Conservation (phyloP, 2,888 invertebrate genomes). For the Microchrysa polita region DNA sequence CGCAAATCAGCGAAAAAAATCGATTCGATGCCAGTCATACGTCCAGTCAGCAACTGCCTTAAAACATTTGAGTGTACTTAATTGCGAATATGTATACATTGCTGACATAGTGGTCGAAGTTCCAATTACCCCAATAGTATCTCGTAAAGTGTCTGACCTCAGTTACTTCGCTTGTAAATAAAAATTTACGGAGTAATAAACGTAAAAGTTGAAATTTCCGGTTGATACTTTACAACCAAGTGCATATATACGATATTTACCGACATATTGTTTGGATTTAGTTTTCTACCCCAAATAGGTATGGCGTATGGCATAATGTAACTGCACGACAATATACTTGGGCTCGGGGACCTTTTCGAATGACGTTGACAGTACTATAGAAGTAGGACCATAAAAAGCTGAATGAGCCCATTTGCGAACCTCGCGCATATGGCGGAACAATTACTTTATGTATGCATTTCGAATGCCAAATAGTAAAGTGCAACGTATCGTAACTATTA, state of each 20-base stretch:
- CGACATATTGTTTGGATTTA: slow-evolving; percentile 16
- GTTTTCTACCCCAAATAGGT: background rate
- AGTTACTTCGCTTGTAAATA: slow-evolving; percentile 28
- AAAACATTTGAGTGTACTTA: too few relatives aligned
- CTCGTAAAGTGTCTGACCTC: slow-evolving; percentile 8
- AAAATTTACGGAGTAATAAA: slow-evolving; percentile 37
- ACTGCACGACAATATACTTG: too few relatives aligned
- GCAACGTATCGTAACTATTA: slow-evolving; percentile 15
- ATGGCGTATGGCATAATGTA: background rate
- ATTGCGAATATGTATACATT: too few relatives aligned
- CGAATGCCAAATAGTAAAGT: too few relatives aligned
- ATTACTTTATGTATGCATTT: background rate
- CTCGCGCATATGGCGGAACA: slow-evolving; percentile 25
- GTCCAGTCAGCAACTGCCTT: too few relatives aligned
- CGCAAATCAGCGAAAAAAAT: too few relatives aligned
- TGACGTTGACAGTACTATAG: background rate
- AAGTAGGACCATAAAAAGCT: too few relatives aligned
- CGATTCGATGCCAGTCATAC: too few relatives aligned
- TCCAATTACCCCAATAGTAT: slow-evolving; percentile 28
- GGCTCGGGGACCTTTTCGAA: background rate
- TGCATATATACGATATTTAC: background rate
- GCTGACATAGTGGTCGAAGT: background rate
- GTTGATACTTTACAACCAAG: slow-evolving; percentile 17
- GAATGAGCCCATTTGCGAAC: background rate
- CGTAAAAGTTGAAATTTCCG: slow-evolving; percentile 39